Evolutionary conservation across 1,140 invertebrate genomes (phyloP).

Genomic region (Macrocentrus cingulum): DNA sequence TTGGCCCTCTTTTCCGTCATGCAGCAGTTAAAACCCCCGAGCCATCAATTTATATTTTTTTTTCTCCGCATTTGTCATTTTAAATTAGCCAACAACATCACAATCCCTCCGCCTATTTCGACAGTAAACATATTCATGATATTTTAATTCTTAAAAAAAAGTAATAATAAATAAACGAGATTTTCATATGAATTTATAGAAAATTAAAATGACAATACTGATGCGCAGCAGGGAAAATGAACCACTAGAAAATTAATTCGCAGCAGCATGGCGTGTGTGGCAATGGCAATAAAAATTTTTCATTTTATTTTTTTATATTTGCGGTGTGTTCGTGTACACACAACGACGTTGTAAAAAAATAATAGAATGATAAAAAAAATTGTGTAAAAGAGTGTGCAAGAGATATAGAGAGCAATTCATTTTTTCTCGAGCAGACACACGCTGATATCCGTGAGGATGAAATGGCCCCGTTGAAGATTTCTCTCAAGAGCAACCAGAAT

Average conservation of each 20-base stretch:
- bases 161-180: not conserved
- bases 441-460: constrained; percentile 7
- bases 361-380: not conserved
- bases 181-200: not conserved
- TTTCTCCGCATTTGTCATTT: not conserved
- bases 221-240: too few relatives aligned
- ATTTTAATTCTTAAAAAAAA: too few relatives aligned
- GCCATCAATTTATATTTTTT: not conserved
- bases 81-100: not conserved
- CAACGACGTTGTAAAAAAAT: not conserved
- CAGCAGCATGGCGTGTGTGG: not conserved
- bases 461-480: constrained; percentile 19
- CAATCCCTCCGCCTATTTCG: too few relatives aligned
- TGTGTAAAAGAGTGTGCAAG: not conserved
- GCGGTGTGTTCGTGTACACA: too few relatives aligned
- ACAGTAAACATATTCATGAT: too few relatives aligned
- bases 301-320: not conserved
- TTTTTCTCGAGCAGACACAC: constrained; percentile 14
- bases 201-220: constrained; percentile 7
- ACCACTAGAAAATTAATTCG: constrained; percentile 14
- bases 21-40: constrained; percentile 4
- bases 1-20: not conserved
- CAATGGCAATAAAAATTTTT: constrained; percentile 11
- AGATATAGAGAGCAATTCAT: constrained; percentile 9
- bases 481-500: not conserved